Percentiles rank a stretch among this genome's conserved stretches.
phyloP scores from a whole-genome alignment of 2,888 invertebrate species.

The Marasmarcha lunaedactyla region DNA sequence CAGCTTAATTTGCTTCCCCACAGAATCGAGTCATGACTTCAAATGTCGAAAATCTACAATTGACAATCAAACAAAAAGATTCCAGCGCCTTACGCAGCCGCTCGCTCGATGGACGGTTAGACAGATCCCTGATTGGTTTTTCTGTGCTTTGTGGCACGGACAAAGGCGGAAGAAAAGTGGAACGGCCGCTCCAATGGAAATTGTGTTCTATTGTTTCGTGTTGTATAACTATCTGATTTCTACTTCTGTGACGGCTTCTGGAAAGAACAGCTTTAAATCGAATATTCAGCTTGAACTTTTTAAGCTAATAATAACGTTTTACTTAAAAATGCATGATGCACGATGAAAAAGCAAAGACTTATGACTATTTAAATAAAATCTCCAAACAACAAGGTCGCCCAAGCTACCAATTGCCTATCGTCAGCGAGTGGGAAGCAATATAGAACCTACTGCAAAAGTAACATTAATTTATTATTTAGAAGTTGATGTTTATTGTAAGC shows the following conservation, averaged over 20 bases:
- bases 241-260: background rate
- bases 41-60: background rate
- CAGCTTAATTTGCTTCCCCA: conserved; percentile 7
- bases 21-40: background rate
- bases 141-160: conserved; percentile 1
- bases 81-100: conserved; percentile 3
- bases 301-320: background rate
- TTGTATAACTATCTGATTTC: background rate
- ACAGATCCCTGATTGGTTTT: conserved; percentile 12
- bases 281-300: background rate
- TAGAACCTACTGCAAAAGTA: too few relatives aligned
- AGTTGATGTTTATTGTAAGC: too few relatives aligned
- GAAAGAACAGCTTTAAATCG: background rate
- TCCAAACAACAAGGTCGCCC: background rate
- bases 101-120: conserved; percentile 8
- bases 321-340: background rate
- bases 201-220: conserved; percentile 33
- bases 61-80: conserved; percentile 3
- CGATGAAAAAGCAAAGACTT: too few relatives aligned
- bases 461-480: too few relatives aligned
- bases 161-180: conserved; percentile 2
- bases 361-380: background rate
- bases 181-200: conserved; percentile 29
- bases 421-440: too few relatives aligned
- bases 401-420: too few relatives aligned